Base-by-base conservation (phyloP, 2,888 invertebrate genomes). In the Cantharis lateralis region DNA sequence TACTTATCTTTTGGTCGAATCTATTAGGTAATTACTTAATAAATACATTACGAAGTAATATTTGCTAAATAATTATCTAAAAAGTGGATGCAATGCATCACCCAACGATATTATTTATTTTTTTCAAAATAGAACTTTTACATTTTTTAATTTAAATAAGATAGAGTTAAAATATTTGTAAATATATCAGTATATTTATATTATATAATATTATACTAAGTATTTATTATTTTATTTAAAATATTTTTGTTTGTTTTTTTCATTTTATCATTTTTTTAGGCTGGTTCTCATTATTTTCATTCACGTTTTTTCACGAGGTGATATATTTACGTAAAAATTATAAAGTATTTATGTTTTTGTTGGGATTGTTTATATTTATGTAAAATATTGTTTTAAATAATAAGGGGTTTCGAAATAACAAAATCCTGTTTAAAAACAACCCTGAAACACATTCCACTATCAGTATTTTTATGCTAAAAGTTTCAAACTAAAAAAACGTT, bases 401-500 rank as follows among this genome's bases (percentile, higher is more conserved):
- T 69, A 62, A 28, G 62, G 64, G 64, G 18, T 66, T 66, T 66
- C 16, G 15, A 70, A 71, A 16, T 68, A 28, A 68, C n/a, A 68
- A 70, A 26, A 48, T 48, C 48, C 28, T 66, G 16, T 68, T 62
- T 66, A 24, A 62, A 28, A 63, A 63, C 48, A 68, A 68, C 72
- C 76, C 75, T 74, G 80, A 82, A 82, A 85, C 77, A 81, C 86
- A 86, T 86, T 86, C 86, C 86, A 82, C 82, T 84, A 84, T 86
- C 86, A 86, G 86, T 86, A 86, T 86, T 79, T 77, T 75, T 86
- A 81, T 83, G 73, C 24, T 48, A 82, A 85, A 85, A 84, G 84
- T 84, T n/a, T n/a, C 48, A 48, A 48, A 48, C 48, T 48, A 85
- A 84, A 85, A 83, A 62, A 68, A 68, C 16, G 15, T 66, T 64